Base-by-base conservation (phyloP, 2,113 vertebrate genomes). In the Ibidorhyncha struthersii region DNA sequence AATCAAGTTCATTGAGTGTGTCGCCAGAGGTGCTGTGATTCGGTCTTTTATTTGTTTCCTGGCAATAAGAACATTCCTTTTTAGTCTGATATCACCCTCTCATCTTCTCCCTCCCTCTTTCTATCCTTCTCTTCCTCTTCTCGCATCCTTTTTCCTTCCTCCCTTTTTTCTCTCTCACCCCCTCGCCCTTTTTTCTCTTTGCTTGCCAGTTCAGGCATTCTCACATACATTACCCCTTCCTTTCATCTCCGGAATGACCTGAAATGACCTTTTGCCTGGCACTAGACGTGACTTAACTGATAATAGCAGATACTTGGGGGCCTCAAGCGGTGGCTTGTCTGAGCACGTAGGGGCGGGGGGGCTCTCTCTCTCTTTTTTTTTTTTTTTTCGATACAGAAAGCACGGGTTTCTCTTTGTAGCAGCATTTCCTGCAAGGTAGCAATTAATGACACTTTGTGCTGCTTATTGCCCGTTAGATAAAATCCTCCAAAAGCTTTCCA, bases 271-370 rank as follows among this genome's bases (percentile, higher is more conserved):
- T 98, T 98, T 97, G 96, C 97, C 97, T 98, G 97, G 98, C 98
- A 98, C 93, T 93, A 97, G 97, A 98, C 98, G 98, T 98, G 98
- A 98, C 97, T 98, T 98, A 98, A 98, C 98, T 98, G 97, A 98
- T 98, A 98, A 98, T 98, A 98, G 96, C 97, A 94, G 96, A 93
- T 77, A 90, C 94, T 95, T 8, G 91, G 90, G 96, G 95, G 95
- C 81, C 93, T 96, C 93, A 73, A 95, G 95, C 92, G 89, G 90
- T 90, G 88, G 95, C 86, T 97, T 94, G 97, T 94, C 97, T 97
- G 96, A 89, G 89, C 97, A 72, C 82, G 88, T 90, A 93, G 76
- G 15, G 82, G 74, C 56, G 72, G 62, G 93, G 49, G 62, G 25
- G 21, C 6, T 45, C 7, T 45, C 6, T 45, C 8, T 19, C 8